Conservation (phyloP, 2,797 vertebrate genomes). For the Chaetodon trifasciatus region DNA sequence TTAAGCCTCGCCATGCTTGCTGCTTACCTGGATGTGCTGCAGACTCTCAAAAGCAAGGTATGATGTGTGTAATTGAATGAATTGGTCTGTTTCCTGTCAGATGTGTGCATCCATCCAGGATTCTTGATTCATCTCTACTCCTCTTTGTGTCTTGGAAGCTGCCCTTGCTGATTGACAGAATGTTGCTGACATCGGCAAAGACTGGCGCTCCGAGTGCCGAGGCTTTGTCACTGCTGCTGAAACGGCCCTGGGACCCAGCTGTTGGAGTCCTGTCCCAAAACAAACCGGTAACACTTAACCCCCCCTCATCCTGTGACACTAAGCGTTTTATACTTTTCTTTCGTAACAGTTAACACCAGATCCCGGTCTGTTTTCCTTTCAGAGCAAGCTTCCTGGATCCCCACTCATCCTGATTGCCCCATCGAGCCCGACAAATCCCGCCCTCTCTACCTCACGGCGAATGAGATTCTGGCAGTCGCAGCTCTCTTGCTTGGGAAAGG, state of each 20-base stretch:
- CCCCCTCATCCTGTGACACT: background rate
- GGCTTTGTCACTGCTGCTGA: slow-evolving; percentile 94
- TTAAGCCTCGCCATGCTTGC: slow-evolving; percentile 95
- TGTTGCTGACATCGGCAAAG: slow-evolving; percentile 93
- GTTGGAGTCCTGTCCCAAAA: slow-evolving; percentile 97
- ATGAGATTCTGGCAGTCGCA: slow-evolving; percentile 99
- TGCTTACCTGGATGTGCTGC: slow-evolving; percentile 96
- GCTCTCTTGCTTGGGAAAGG: slow-evolving; percentile 97
- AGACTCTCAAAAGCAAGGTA: slow-evolving; percentile 99
- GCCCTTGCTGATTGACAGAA: slow-evolving; percentile 95
- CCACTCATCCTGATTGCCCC: slow-evolving; percentile 96
- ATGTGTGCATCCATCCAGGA: background rate
- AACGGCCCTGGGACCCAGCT: slow-evolving; percentile 98
- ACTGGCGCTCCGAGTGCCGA: slow-evolving; percentile 93
- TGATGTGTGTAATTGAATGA: slow-evolving; percentile 8
- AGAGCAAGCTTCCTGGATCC: slow-evolving; percentile 97
- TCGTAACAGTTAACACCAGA: background rate
- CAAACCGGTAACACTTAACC: slow-evolving; percentile 89
- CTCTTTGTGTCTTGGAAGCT: slow-evolving; percentile 83
- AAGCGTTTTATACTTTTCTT: background rate
- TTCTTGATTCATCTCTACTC: slow-evolving; percentile 6
- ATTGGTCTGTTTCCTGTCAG: background rate
- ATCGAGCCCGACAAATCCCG: slow-evolving; percentile 91
- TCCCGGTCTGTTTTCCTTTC: slow-evolving; percentile 45
- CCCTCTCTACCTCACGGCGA: slow-evolving; percentile 92